phyloP scores from a whole-genome alignment of 2,888 invertebrate genomes.

The Dioctria rufipes region DNA sequence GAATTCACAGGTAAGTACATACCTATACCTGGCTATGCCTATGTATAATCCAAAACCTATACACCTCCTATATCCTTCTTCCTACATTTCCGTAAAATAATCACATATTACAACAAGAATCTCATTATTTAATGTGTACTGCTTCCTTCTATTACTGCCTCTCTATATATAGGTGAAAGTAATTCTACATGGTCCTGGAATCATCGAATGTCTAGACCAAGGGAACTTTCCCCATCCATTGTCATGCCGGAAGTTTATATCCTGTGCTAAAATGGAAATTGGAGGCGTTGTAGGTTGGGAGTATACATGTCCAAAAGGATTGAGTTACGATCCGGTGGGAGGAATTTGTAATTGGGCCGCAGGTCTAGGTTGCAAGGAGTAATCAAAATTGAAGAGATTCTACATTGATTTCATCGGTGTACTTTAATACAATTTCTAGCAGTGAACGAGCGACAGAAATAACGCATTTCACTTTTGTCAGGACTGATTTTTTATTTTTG shows the following conservation, averaged over 20 bases:
- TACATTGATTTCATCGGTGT: constrained; percentile 10
- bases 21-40: not conserved
- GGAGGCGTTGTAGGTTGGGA: constrained; percentile 87
- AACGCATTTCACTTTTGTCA: not conserved
- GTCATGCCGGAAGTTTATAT: constrained; percentile 92
- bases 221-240: constrained; percentile 94
- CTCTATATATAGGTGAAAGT: constrained; percentile 70
- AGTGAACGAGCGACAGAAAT: constrained; percentile 9
- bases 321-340: constrained; percentile 91
- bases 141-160: not conserved
- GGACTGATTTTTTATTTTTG: constrained; percentile 22
- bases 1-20: constrained; percentile 71
- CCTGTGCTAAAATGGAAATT: constrained; percentile 87
- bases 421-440: constrained; percentile 11
- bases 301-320: constrained; percentile 88
- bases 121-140: no score
- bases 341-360: constrained; percentile 94
- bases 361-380: constrained; percentile 83
- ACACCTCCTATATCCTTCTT: no score
- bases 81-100: constrained; percentile 7
- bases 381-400: constrained; percentile 53
- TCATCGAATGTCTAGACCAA: constrained; percentile 88
- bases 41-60: constrained; percentile 1
- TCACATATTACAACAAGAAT: not conserved
- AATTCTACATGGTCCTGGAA: constrained; percentile 78